These are phyloP conservation scores for Fregetta grallaria DNA, from an alignment of 2,113 vertebrate genomes.

Conservation along the genomic window DNA sequence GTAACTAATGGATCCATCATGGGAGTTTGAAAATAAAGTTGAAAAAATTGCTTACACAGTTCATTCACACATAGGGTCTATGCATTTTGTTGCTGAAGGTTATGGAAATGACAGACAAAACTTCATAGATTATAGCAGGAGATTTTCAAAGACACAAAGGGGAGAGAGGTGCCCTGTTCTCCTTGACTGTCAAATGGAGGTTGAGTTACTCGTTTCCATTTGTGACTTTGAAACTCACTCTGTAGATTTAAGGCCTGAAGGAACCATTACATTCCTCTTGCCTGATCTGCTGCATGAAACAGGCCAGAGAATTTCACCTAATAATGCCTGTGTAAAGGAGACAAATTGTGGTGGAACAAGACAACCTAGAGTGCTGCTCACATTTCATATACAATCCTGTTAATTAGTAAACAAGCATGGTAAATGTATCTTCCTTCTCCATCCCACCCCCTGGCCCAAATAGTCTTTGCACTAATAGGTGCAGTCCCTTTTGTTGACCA, in stretches of 20 bases:
- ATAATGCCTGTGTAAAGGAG: background rate
- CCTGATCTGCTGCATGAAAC: background rate
- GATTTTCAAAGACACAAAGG: slow-evolving; percentile 17
- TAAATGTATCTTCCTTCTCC: background rate
- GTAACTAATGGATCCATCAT: slow-evolving; percentile 37
- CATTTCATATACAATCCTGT: background rate
- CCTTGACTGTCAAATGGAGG: background rate
- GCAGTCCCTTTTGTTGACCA: background rate
- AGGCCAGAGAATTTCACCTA: background rate
- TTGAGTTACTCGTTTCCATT: background rate
- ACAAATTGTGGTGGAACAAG: background rate
- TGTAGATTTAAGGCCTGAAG: background rate
- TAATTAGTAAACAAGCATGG: background rate
- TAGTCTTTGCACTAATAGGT: background rate
- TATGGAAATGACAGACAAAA: slow-evolving; percentile 36
- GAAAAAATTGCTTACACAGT: slow-evolving; percentile 35
- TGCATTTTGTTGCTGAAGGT: slow-evolving; percentile 2
- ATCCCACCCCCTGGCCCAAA: background rate
- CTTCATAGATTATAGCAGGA: background rate
- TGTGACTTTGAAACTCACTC: background rate
- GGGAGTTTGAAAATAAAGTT: slow-evolving; percentile 28
- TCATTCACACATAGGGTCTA: background rate
- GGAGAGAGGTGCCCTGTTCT: background rate
- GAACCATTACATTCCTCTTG: background rate
- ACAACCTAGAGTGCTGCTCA: background rate